Percentiles rank a stretch among this genome's conserved stretches.
These are phyloP conservation scores for Pogonocherus hispidulus DNA, from an alignment of 2,888 invertebrate genomes.

Conservation along the genomic window DNA sequence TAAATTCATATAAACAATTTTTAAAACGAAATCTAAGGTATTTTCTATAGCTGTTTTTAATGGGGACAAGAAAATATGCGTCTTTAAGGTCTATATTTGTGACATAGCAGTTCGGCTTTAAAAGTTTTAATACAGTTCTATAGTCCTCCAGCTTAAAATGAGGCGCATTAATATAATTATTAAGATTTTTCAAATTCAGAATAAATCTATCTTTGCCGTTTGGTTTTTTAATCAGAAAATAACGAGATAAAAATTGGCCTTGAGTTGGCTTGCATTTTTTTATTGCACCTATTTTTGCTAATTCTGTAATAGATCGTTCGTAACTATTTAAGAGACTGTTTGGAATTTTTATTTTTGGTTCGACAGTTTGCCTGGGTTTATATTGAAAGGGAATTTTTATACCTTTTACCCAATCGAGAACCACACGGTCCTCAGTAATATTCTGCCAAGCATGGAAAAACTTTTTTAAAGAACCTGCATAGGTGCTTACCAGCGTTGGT, in stretches of 20 bases:
- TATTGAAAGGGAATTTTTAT: too few relatives aligned
- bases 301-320: not conserved
- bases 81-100: not conserved
- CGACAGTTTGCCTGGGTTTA: too few relatives aligned
- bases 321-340: not conserved
- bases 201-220: not conserved
- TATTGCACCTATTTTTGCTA: constrained; percentile 30
- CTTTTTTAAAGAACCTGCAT: too few relatives aligned
- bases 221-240: not conserved
- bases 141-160: constrained; percentile 9
- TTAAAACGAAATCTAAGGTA: not conserved
- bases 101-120: not conserved
- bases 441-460: too few relatives aligned
- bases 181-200: not conserved
- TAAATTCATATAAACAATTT: not conserved
- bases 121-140: not conserved
- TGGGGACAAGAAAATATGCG: not conserved
- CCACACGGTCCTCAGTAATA: too few relatives aligned
- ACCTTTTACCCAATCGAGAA: too few relatives aligned
- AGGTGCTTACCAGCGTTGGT: too few relatives aligned
- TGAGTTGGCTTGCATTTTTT: constrained; percentile 10
- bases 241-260: not conserved
- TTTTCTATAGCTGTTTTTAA: not conserved
- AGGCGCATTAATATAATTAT: not conserved
- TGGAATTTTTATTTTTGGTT: too few relatives aligned